phyloP scores from a whole-genome alignment of 2,888 invertebrate species.

The Ceriagrion tenellum region DNA sequence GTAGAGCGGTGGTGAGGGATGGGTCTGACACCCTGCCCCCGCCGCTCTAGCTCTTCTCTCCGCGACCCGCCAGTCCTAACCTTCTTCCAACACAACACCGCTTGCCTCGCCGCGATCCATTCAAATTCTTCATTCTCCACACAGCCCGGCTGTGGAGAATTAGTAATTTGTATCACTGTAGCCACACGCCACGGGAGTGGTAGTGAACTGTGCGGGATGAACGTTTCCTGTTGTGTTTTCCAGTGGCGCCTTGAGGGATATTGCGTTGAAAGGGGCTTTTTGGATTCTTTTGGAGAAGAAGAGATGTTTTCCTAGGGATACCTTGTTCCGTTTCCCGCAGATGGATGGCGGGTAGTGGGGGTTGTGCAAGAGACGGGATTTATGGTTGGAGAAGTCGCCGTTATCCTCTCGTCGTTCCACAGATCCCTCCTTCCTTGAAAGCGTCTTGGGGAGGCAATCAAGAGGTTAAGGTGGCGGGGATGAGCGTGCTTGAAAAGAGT shows the following conservation, averaged over 20 bases:
- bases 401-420: background rate
- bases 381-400: background rate
- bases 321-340: background rate
- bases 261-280: background rate
- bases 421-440: background rate
- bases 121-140: background rate
- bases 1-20: background rate
- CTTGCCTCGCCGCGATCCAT: background rate
- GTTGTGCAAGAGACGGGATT: background rate
- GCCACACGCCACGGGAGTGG: background rate
- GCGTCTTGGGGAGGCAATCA: background rate
- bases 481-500: background rate
- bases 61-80: background rate
- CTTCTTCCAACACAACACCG: background rate
- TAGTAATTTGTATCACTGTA: conserved; percentile 28
- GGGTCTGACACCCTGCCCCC: background rate
- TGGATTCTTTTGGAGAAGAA: background rate
- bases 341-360: background rate
- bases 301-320: too few relatives aligned
- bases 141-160: background rate
- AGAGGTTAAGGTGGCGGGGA: conserved; percentile 1
- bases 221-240: background rate
- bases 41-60: background rate
- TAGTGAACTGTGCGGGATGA: background rate
- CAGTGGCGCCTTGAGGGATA: background rate